Percentiles rank a stretch among this genome's conserved stretches.
Conservation (phyloP, 2,113 vertebrate genomes). For the Dipodomys stephensi region DNA sequence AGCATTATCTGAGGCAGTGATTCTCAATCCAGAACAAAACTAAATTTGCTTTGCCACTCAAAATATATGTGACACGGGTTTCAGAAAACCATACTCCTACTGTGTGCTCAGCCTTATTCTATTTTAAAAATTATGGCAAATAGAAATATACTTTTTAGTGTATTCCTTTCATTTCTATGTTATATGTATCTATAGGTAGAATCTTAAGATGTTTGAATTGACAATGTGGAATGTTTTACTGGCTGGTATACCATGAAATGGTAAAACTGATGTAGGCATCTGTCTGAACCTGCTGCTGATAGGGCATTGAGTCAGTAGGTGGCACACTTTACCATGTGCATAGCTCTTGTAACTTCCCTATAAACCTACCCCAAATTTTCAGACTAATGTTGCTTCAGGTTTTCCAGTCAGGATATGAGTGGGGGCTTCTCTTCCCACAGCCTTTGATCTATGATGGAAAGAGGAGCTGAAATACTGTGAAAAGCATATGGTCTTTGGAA, state of each 20-base stretch:
- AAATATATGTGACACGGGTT: background rate
- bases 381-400: background rate
- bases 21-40: background rate
- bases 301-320: slow-evolving; percentile 62
- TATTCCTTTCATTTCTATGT: slow-evolving; percentile 15
- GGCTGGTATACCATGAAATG: background rate
- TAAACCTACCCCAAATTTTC: background rate
- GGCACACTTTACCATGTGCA: slow-evolving; percentile 45
- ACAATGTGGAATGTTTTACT: background rate
- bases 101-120: slow-evolving; percentile 14
- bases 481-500: background rate
- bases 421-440: background rate
- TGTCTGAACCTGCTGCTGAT: background rate
- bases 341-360: background rate
- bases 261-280: background rate
- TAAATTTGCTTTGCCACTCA: background rate
- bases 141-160: background rate
- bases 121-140: background rate
- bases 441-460: fast-evolving
- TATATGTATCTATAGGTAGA: background rate
- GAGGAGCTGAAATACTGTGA: background rate
- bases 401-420: background rate
- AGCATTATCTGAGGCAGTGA: background rate
- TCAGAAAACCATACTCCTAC: background rate
- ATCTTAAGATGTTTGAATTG: background rate